These are phyloP conservation scores for Cettia cetti DNA, from an alignment of 2,113 vertebrate species.

Conservation along the genomic window DNA sequence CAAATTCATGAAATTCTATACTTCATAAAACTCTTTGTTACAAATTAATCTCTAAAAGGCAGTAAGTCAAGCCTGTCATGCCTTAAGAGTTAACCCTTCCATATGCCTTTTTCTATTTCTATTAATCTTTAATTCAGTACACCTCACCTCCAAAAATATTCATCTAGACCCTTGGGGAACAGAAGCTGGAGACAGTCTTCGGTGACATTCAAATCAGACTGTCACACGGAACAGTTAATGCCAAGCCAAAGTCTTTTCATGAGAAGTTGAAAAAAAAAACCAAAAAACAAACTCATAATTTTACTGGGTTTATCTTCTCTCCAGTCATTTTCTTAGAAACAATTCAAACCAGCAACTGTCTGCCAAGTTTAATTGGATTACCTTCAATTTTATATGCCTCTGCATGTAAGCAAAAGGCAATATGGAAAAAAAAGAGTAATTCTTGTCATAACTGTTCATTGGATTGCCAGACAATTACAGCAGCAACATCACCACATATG, in stretches of 20 bases:
- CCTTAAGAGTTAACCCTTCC: not conserved
- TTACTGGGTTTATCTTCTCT: not conserved
- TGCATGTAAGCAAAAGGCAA: not conserved
- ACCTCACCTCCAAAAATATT: not conserved
- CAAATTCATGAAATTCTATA: not conserved
- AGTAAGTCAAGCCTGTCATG: not conserved
- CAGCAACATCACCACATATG: not conserved
- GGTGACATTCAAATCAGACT: not conserved
- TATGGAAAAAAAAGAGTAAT: not conserved
- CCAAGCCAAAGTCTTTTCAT: not conserved
- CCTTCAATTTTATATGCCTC: not conserved
- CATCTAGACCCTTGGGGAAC: not conserved
- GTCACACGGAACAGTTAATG: not conserved
- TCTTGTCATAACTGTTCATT: not conserved
- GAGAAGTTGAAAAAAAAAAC: not conserved
- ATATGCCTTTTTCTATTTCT: not conserved
- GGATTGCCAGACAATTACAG: not conserved
- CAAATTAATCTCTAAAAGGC: not conserved
- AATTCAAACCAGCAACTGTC: not conserved
- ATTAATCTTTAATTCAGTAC: not conserved
- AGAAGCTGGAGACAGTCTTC: not conserved
- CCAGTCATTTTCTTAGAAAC: not conserved
- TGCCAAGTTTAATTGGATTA: not conserved
- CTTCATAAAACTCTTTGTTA: not conserved
- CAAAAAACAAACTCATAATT: not conserved